A percentile compares a stretch with the other conserved stretches of the same genome.
Evolutionary conservation across 2,113 vertebrate genomes (phyloP).

Genomic region (Loxodonta africana): DNA sequence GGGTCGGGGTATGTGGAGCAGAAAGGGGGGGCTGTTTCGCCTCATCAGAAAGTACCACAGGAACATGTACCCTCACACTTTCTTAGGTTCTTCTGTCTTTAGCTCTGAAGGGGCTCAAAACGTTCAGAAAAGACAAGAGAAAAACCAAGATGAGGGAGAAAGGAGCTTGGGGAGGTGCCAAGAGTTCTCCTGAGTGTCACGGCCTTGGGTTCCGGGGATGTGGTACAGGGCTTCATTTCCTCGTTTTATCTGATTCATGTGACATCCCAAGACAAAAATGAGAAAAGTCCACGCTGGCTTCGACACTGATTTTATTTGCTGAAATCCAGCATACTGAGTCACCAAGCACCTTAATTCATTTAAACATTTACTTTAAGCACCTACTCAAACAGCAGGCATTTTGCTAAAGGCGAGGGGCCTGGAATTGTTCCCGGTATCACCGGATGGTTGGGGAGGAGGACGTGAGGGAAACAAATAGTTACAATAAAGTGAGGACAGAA

Average conservation of each 20-base stretch:
- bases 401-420: not conserved
- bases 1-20: not conserved
- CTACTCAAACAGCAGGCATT: not conserved
- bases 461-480: not conserved
- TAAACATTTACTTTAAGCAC: conserved; percentile 40
- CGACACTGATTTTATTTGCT: not conserved
- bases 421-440: not conserved
- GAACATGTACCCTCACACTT: not conserved
- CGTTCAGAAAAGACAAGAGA: not conserved
- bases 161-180: not conserved
- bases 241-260: not conserved
- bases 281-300: not conserved
- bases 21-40: too few species aligned
- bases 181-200: not conserved
- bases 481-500: not conserved
- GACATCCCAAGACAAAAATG: not conserved
- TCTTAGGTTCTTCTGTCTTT: not conserved
- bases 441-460: not conserved
- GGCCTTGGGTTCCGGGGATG: not conserved
- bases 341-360: conserved; percentile 15
- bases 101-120: not conserved
- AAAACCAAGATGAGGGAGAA: not conserved
- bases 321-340: not conserved
- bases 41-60: not conserved
- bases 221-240: not conserved